These are phyloP conservation scores for Alexandromys fortis DNA, from an alignment of 2,113 vertebrate species.

Conservation along the genomic window DNA sequence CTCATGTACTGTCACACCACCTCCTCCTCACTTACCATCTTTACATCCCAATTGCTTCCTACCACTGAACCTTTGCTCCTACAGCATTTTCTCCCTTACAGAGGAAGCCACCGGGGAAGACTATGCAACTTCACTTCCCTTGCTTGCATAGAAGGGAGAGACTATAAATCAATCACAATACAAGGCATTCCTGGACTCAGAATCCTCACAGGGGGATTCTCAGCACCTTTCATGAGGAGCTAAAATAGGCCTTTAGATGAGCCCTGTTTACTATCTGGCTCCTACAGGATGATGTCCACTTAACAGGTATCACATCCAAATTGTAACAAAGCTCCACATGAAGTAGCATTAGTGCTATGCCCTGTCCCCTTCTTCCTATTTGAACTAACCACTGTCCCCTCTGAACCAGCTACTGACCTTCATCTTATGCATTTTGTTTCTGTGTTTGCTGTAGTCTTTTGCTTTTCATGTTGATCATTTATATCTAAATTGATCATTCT, in stretches of 20 bases:
- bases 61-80: neutral
- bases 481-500: conserved; percentile 1
- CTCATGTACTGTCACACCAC: neutral
- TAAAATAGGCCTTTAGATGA: neutral
- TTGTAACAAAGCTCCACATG: neutral
- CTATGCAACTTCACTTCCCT: neutral
- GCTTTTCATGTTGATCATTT: conserved; percentile 54
- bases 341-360: neutral
- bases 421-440: neutral
- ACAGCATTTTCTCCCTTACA: neutral
- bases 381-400: neutral
- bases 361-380: neutral
- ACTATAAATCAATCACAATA: neutral
- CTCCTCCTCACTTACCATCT: neutral
- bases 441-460: neutral
- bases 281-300: neutral
- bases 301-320: neutral
- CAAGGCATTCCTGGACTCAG: neutral
- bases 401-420: neutral
- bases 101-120: neutral
- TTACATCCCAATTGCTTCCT: neutral
- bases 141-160: neutral
- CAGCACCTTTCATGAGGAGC: neutral
- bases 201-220: neutral
- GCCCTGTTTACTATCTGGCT: neutral